Percentiles rank a stretch among this genome's conserved stretches.
phyloP scores from a whole-genome alignment of 2,888 invertebrate species.

The Chromoteleia sp. region DNA sequence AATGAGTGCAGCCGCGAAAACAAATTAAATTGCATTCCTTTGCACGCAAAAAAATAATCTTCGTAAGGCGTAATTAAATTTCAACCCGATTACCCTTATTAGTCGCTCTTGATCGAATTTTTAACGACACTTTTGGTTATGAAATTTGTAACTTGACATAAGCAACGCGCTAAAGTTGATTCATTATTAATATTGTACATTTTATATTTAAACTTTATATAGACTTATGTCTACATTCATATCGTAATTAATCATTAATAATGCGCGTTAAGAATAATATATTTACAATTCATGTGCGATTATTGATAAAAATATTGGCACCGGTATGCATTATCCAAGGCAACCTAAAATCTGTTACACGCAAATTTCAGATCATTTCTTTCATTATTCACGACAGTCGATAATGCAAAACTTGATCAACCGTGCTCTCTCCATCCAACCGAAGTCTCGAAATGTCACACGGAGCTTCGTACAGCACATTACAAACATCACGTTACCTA shows the following conservation, averaged over 20 bases:
- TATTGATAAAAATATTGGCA: too few relatives aligned
- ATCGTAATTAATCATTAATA: too few relatives aligned
- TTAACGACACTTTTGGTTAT: not conserved
- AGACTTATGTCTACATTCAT: too few relatives aligned
- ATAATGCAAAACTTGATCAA: not conserved
- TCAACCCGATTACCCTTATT: slow-evolving; percentile 6
- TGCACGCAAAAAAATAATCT: slow-evolving; percentile 21
- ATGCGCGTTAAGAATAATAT: too few relatives aligned
- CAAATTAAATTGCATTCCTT: slow-evolving; percentile 49
- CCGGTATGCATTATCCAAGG: too few relatives aligned
- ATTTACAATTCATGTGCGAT: too few relatives aligned
- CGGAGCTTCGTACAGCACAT: slow-evolving; percentile 3
- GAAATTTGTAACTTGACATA: too few relatives aligned
- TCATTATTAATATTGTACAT: too few relatives aligned
- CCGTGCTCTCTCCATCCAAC: not conserved
- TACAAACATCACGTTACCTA: slow-evolving; percentile 45
- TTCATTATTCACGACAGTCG: slow-evolving; percentile 5
- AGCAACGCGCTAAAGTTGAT: too few relatives aligned
- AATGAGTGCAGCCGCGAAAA: slow-evolving; percentile 21
- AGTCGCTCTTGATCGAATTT: slow-evolving; percentile 9
- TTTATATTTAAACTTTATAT: too few relatives aligned
- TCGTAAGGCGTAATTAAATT: slow-evolving; percentile 43
- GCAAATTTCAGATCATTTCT: too few relatives aligned
- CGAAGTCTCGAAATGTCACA: slow-evolving; percentile 17
- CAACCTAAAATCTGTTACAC: too few relatives aligned